These are phyloP conservation scores for Calameuta pallipes DNA, from an alignment of 2,888 invertebrate genomes.

Conservation along the genomic window DNA sequence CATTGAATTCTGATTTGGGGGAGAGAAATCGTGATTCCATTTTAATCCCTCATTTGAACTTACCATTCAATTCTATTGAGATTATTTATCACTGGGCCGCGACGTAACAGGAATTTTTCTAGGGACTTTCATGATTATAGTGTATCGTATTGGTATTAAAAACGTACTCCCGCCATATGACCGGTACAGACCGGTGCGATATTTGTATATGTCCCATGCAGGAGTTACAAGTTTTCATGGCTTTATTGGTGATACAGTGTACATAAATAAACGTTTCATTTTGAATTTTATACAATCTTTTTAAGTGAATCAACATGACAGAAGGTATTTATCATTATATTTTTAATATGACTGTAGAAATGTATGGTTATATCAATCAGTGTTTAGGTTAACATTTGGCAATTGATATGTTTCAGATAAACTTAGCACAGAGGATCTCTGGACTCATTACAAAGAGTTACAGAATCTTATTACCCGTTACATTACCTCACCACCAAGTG, in stretches of 20 bases:
- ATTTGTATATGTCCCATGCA: not conserved
- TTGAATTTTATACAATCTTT: not conserved
- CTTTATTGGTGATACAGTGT: not conserved
- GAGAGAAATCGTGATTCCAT: too few relatives aligned
- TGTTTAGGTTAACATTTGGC: not conserved
- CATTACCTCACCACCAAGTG: conserved; percentile 71
- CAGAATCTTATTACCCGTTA: conserved; percentile 77
- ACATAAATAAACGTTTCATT: not conserved
- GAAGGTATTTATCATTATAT: not conserved
- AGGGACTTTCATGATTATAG: too few relatives aligned
- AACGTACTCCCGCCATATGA: not conserved
- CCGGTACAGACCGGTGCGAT: not conserved
- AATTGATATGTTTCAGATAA: conserved; percentile 44
- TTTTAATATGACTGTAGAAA: not conserved
- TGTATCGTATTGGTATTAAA: not conserved
- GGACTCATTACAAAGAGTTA: conserved; percentile 86
- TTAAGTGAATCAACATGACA: not conserved
- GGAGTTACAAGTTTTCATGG: not conserved
- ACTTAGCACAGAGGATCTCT: conserved; percentile 77
- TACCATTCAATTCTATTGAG: too few relatives aligned
- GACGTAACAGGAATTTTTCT: too few relatives aligned
- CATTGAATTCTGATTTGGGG: too few relatives aligned
- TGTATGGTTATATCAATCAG: not conserved
- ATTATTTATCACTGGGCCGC: too few relatives aligned
- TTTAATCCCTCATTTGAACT: too few relatives aligned